phyloP scores from a whole-genome alignment of 1,140 invertebrate genomes.

The Elymnias hypermnestra region DNA sequence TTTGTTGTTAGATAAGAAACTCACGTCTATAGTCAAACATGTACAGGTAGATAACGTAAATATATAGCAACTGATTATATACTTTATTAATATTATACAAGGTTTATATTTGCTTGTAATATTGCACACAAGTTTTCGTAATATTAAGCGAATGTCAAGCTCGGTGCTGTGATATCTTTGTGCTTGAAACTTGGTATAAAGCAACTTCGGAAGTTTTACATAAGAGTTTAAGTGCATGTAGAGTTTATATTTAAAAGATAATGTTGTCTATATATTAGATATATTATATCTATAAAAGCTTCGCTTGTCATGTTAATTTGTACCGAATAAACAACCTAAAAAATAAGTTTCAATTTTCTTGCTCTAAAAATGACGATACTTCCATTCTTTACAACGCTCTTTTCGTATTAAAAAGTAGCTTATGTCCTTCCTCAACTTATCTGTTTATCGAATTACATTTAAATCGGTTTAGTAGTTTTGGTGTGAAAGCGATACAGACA shows the following conservation, averaged over 20 bases:
- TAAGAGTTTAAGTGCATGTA: constrained; percentile 11
- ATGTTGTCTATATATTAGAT: no score
- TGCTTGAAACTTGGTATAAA: constrained; percentile 28
- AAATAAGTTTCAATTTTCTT: no score
- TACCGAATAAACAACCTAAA: no score
- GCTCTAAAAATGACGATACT: no score
- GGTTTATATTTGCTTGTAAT: neutral
- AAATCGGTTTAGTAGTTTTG: no score
- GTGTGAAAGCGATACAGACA: no score
- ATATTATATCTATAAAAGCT: no score
- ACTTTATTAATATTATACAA: neutral
- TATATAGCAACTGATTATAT: neutral
- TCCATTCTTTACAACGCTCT: no score
- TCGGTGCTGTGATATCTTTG: constrained; percentile 25
- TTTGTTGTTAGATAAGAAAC: constrained; percentile 12
- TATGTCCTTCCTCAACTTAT: no score
- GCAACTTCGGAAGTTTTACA: constrained; percentile 23
- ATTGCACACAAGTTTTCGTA: constrained; percentile 6
- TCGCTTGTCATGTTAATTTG: no score
- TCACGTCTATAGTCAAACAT: constrained; percentile 1
- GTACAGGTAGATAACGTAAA: neutral
- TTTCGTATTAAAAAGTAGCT: no score
- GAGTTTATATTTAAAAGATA: constrained; percentile 1
- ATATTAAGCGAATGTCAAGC: constrained; percentile 22
- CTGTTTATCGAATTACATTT: no score